These are phyloP conservation scores for Mustela nigripes DNA, from an alignment of 2,113 vertebrate genomes.

Conservation along the genomic window DNA sequence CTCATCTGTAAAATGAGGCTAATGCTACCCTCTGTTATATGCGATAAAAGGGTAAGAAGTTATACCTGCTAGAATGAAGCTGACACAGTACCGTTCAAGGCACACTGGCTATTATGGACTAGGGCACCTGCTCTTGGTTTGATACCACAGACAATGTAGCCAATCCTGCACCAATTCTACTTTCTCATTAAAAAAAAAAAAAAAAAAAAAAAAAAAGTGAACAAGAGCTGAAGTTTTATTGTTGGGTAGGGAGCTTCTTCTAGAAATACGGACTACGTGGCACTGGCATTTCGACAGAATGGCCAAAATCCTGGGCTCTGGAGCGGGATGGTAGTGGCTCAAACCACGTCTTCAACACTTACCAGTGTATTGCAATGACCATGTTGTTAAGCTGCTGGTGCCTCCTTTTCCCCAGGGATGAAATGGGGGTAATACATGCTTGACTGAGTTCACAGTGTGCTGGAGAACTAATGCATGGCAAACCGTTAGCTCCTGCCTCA, in stretches of 20 bases:
- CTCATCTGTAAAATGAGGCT: not conserved
- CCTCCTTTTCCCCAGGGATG: not conserved
- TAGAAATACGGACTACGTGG: not conserved
- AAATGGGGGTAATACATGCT: not conserved
- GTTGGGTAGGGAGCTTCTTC: not conserved
- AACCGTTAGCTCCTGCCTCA: not conserved
- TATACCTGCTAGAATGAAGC: rapidly evolving
- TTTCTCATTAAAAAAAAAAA: not conserved
- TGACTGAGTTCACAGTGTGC: not conserved
- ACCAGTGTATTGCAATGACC: rapidly evolving
- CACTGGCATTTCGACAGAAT: not conserved
- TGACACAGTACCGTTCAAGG: rapidly evolving
- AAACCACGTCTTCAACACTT: too few species aligned
- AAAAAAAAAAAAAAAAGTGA: too few species aligned
- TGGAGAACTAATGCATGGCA: not conserved
- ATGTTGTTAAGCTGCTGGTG: not conserved
- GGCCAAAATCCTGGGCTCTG: not conserved
- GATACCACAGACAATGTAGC: not conserved
- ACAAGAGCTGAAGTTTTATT: not conserved
- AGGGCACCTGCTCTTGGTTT: not conserved
- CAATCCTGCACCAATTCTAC: not conserved
- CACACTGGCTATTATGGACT: not conserved
- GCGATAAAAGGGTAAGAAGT: not conserved
- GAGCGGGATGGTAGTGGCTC: not conserved
- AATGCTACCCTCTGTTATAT: rapidly evolving